A percentile compares a stretch with the other conserved stretches of the same genome.
These are phyloP conservation scores for Ditylenchus dipsaci DNA, from an alignment of 1,140 invertebrate genomes.

Conservation along the genomic window DNA sequence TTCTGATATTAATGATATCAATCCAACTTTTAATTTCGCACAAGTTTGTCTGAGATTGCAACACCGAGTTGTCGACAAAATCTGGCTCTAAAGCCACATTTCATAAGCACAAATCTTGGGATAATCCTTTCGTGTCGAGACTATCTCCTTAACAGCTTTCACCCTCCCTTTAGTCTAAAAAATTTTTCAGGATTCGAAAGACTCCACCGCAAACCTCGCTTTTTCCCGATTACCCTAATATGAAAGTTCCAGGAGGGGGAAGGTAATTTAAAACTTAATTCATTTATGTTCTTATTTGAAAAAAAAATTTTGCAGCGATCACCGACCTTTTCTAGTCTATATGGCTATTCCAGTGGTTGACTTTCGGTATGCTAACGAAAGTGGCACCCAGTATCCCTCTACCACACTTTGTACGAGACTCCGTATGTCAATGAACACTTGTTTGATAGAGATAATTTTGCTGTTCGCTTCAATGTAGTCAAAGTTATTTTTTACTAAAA, in stretches of 20 bases:
- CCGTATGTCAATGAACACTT: constrained; percentile 58
- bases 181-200: neutral
- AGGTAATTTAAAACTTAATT: too few relatives aligned
- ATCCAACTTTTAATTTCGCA: too few relatives aligned
- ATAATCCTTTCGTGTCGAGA: too few relatives aligned
- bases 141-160: too few relatives aligned
- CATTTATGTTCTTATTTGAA: too few relatives aligned
- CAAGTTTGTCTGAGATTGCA: too few relatives aligned
- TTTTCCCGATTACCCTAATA: constrained; percentile 28
- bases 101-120: too few relatives aligned
- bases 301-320: too few relatives aligned
- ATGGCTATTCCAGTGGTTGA: constrained; percentile 58
- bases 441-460: constrained; percentile 54
- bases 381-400: constrained; percentile 47
- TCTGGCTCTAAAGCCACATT: too few relatives aligned
- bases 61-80: too few relatives aligned
- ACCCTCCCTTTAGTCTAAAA: too few relatives aligned
- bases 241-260: constrained; percentile 55
- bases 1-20: too few relatives aligned
- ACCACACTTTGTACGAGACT: constrained; percentile 61
- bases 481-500: neutral
- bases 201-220: neutral
- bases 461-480: constrained; percentile 24
- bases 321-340: constrained; percentile 54
- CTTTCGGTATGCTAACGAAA: constrained; percentile 36